A percentile compares a stretch with the other conserved stretches of the same genome.
phyloP scores from a whole-genome alignment of 2,113 vertebrate species.

The Xiphias gladius region DNA sequence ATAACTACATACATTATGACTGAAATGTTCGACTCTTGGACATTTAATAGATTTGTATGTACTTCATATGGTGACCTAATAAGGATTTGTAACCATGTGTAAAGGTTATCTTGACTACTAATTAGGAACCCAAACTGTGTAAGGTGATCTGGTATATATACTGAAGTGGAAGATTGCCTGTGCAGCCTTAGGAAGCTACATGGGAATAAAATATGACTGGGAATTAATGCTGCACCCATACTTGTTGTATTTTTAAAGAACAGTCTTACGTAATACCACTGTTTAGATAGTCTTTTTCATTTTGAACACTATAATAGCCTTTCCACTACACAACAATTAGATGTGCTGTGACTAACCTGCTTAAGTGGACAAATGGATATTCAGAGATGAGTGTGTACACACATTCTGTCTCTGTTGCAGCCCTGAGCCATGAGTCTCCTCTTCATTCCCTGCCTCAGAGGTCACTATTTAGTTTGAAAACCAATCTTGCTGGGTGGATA shows the following conservation, averaged over 20 bases:
- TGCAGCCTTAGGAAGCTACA: background rate
- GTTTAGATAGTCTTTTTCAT: background rate
- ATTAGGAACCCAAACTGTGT: background rate
- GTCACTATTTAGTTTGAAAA: conserved; percentile 14
- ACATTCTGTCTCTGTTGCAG: conserved; percentile 18
- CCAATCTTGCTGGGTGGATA: background rate
- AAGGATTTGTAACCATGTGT: background rate
- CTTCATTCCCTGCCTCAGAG: background rate
- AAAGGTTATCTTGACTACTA: background rate
- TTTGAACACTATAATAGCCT: conserved; percentile 9
- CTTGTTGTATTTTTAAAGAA: background rate
- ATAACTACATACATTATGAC: background rate
- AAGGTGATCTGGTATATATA: background rate
- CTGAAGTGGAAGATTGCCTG: background rate
- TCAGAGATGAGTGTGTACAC: conserved; percentile 15
- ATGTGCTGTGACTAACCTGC: conserved; percentile 30
- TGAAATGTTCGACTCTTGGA: background rate
- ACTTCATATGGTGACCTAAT: background rate
- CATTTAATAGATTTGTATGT: background rate
- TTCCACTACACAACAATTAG: conserved; percentile 15
- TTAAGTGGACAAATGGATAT: conserved; percentile 14
- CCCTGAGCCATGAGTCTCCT: background rate
- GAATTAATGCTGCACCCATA: background rate
- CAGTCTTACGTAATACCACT: background rate
- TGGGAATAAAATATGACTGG: background rate